Evolutionary conservation across 2,888 invertebrate species (phyloP).

Genomic region (Xestia sexstrigata): DNA sequence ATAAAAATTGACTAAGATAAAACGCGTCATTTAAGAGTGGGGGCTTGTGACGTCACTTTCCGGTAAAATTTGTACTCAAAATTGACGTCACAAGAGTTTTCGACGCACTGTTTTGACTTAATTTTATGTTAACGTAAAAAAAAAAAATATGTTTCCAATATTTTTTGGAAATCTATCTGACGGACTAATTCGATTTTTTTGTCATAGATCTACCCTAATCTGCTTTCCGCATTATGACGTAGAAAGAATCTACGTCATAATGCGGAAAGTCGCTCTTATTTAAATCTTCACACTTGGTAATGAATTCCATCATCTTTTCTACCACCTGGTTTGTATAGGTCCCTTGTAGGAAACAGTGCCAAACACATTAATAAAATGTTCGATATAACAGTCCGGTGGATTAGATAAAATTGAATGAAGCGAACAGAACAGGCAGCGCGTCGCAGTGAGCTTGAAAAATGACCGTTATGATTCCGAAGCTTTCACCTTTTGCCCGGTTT

Average conservation of each 20-base stretch:
- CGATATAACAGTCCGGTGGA: constrained; percentile 1
- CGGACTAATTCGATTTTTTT: too few relatives aligned
- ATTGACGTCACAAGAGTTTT: too few relatives aligned
- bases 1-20: too few relatives aligned
- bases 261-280: neutral
- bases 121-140: too few relatives aligned
- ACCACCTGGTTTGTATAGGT: constrained; percentile 6
- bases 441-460: constrained; percentile 16
- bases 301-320: constrained; percentile 28
- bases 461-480: constrained; percentile 27
- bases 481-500: constrained; percentile 47
- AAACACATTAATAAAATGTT: constrained; percentile 3
- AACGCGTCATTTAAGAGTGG: too few relatives aligned
- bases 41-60: too few relatives aligned
- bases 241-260: constrained; percentile 25
- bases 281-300: constrained; percentile 24
- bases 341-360: constrained; percentile 3
- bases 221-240: too few relatives aligned
- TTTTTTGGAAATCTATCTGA: too few relatives aligned
- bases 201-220: neutral
- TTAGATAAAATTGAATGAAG: neutral
- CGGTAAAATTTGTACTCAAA: too few relatives aligned
- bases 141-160: too few relatives aligned
- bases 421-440: constrained; percentile 2
- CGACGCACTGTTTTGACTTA: too few relatives aligned